Conservation (phyloP, 2,113 vertebrate genomes). For the Oceanites oceanicus region DNA sequence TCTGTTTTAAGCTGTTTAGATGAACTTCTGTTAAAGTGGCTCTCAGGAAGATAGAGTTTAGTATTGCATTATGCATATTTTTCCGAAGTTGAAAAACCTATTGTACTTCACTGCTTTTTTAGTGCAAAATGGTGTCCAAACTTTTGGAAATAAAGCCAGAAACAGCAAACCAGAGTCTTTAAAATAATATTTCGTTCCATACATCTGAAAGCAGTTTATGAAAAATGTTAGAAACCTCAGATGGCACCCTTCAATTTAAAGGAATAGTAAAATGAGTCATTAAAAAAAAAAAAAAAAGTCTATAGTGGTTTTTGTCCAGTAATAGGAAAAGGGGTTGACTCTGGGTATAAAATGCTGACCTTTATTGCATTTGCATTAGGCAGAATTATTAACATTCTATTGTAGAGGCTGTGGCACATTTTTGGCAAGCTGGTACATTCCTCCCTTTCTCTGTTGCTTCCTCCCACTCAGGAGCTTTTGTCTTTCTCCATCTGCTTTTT, state of each 20-base stretch:
- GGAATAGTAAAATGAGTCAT: conserved; percentile 1
- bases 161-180: not conserved
- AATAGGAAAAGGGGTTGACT: conserved; percentile 14
- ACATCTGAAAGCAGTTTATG: conserved; percentile 45
- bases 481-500: conserved; percentile 50
- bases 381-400: conserved; percentile 47
- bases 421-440: conserved; percentile 62
- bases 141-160: conserved; percentile 15
- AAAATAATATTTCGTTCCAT: not conserved
- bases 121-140: not conserved
- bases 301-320: not conserved
- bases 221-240: conserved; percentile 19
- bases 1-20: not conserved
- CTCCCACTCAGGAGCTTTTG: conserved; percentile 53
- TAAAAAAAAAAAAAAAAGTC: not conserved
- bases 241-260: conserved; percentile 27
- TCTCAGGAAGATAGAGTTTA: not conserved
- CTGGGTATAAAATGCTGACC: conserved; percentile 9
- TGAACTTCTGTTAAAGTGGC: not conserved
- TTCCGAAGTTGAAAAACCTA: not conserved
- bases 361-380: conserved; percentile 42
- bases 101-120: not conserved
- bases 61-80: not conserved
- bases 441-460: conserved; percentile 27
- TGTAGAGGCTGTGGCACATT: conserved; percentile 44